Base-by-base conservation (phyloP, 92 coral and sea anemone species). In the Phenganax stokvisi region DNA sequence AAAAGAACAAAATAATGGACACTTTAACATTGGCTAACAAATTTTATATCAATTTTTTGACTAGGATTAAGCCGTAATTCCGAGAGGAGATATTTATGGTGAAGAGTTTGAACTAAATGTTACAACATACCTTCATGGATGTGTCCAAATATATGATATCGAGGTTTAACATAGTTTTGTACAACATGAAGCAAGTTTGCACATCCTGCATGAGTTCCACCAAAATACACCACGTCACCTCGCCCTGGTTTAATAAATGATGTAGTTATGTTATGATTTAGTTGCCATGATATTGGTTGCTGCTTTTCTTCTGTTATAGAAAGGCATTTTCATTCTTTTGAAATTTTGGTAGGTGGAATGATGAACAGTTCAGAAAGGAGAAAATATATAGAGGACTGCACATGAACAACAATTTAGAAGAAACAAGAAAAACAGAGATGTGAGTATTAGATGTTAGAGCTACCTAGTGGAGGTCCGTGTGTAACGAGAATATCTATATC, bases 101-200 rank as follows among this genome's bases (percentile, higher is more conserved):
- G 11, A 64, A 64, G 70, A 30, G 30, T 64, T 64, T 64, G 30
- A 64, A 64, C 9, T n/a, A 28, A 17, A 28, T 64, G 30, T 64
- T 37, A 5, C 47, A 37, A 37, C 71, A 72, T 74, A 94, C 99
- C 99, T 92, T 96, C 99, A 85, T 96, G 99, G 30, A 96, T 92
- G 81, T 96, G 99, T 58, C 99, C 99, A 90, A 88, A 96, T 56
- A 96, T 75, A 71, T 96, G 99, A 85, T 92, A 96, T 83, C 85
- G 90, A 25, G 99, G 99, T 82, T 90, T 92, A 6, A 92, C 96
- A 17, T 91, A 87, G 9, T 86, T 86, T 77, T 92, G 97, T 12
- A 96, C 91, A 8, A 92, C 85, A 59, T 92, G 86, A 44, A 96
- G 82, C 27, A 96, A 85, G 81, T 96, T 89, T 11, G 89, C 80